Conservation (phyloP, 2,797 vertebrate species). For the Alca torda region DNA sequence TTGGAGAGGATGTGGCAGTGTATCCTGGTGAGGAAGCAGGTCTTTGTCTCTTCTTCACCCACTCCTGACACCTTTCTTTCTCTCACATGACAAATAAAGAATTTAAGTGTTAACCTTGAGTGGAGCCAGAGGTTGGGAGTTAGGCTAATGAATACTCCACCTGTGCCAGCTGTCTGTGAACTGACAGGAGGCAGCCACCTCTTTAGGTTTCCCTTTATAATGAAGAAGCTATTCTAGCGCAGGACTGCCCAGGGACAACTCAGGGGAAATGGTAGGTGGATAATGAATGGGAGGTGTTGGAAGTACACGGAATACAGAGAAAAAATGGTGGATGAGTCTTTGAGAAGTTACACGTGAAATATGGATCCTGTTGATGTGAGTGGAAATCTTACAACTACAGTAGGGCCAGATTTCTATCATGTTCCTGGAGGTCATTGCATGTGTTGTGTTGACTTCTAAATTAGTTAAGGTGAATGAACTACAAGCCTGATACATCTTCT, state of each 20-base stretch:
- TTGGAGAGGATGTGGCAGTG: background rate
- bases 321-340: background rate
- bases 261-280: background rate
- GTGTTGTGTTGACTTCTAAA: background rate
- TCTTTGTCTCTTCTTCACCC: background rate
- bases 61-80: background rate
- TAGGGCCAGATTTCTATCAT: background rate
- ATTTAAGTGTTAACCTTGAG: background rate
- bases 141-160: background rate
- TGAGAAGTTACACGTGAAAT: background rate
- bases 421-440: background rate
- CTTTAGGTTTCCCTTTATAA: background rate
- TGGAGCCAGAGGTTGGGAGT: background rate
- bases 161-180: background rate
- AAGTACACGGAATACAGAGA: background rate
- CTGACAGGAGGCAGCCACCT: background rate
- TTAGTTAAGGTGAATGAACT: background rate
- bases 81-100: background rate
- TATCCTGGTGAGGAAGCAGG: background rate
- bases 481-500: background rate
- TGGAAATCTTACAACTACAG: background rate
- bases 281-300: background rate
- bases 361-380: background rate
- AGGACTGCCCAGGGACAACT: background rate
- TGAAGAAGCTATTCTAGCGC: background rate